Conservation (phyloP, 2,888 invertebrate genomes). For the Drosophila mercatorum region DNA sequence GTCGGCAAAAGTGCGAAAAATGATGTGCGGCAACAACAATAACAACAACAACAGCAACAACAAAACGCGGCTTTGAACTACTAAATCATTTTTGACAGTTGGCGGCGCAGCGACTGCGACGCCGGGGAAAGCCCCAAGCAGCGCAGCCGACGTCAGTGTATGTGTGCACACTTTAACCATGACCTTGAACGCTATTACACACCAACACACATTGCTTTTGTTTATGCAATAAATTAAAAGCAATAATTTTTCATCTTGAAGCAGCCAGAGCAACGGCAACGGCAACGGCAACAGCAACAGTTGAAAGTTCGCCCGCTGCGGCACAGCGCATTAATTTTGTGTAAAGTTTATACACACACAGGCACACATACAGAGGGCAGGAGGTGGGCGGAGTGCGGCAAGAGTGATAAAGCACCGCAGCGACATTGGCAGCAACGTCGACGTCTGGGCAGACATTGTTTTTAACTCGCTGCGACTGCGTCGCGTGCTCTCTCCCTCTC, state of each 20-base stretch:
- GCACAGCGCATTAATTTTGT: conserved; percentile 79
- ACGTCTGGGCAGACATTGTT: conserved; percentile 70
- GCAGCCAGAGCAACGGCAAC: conserved; percentile 53
- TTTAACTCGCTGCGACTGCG: conserved; percentile 75
- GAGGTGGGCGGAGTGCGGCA: conserved; percentile 29
- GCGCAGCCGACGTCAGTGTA: conserved; percentile 51
- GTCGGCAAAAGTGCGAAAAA: conserved; percentile 60
- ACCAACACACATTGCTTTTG: conserved; percentile 62
- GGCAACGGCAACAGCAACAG: conserved; percentile 73
- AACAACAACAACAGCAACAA: conserved; percentile 8
- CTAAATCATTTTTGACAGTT: conserved; percentile 82
- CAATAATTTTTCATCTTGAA: conserved; percentile 84
- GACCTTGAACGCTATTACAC: conserved; percentile 74
- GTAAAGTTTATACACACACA: conserved; percentile 64
- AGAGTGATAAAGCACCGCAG: conserved; percentile 78
- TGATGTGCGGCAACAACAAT: conserved; percentile 32
- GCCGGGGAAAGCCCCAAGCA: conserved; percentile 76
- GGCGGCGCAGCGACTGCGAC: conserved; percentile 67
- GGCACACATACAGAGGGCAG: conserved; percentile 14
- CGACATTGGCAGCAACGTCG: conserved; percentile 63
- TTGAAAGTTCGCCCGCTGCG: conserved; percentile 81
- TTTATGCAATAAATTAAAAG: conserved; percentile 83
- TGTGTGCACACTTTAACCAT: conserved; percentile 65
- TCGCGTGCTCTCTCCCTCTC: conserved; percentile 33
- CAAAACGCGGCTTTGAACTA: conserved; percentile 81